Evolutionary conservation across 2,797 vertebrate species (phyloP).

Genomic region (Chiropotes sagulatus): DNA sequence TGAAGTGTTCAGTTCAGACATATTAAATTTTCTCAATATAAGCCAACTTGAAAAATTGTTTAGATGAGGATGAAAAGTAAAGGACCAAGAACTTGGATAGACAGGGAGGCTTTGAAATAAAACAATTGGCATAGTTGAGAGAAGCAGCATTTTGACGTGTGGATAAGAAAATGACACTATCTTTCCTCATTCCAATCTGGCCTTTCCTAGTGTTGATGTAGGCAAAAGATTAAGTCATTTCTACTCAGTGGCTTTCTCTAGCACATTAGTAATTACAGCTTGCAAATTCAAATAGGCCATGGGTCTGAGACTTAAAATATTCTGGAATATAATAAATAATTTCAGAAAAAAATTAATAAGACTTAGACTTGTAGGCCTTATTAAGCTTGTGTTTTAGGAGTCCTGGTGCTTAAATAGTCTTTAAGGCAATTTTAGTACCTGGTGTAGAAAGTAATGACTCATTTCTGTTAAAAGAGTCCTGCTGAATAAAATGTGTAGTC

Average conservation of each 20-base stretch:
- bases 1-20: background rate
- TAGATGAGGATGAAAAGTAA: background rate
- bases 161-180: background rate
- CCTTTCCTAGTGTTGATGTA: background rate
- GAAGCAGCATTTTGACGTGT: background rate
- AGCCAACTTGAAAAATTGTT: background rate
- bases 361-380: background rate
- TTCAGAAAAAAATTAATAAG: background rate
- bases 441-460: background rate
- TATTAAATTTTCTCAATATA: background rate
- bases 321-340: slow-evolving; percentile 30
- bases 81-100: background rate
- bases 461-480: background rate
- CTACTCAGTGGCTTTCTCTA: background rate
- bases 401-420: background rate
- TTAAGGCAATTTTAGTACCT: background rate
- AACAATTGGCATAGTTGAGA: background rate
- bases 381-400: background rate
- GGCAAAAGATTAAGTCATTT: background rate
- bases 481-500: background rate
- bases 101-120: background rate
- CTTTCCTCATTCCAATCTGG: background rate
- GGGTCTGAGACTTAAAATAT: background rate
- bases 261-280: background rate
- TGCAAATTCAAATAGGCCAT: background rate